Evolutionary conservation across 2,888 invertebrate genomes (phyloP).

Genomic region (Sinelater perroti): DNA sequence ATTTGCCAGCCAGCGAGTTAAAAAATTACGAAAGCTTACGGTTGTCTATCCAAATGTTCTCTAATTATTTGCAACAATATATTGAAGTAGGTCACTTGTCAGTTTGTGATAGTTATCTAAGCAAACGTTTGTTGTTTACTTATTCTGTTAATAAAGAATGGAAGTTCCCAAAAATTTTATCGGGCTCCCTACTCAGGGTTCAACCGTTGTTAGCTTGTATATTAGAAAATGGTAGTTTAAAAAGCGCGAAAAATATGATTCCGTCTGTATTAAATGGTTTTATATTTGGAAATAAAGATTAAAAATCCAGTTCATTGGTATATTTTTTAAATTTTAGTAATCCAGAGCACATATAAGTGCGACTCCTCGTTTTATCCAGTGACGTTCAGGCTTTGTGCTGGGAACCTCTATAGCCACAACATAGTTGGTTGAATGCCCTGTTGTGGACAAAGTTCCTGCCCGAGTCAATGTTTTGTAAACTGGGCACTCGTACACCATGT

Average conservation of each 20-base stretch:
- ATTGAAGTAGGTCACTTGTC: constrained; percentile 80
- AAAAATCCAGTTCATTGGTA: too few relatives aligned
- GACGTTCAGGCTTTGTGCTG: constrained; percentile 63
- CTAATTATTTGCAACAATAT: constrained; percentile 68
- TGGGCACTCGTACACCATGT: constrained; percentile 67
- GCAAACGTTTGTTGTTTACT: constrained; percentile 78
- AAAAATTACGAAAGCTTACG: constrained; percentile 72
- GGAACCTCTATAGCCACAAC: constrained; percentile 70
- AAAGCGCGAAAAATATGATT: constrained; percentile 24
- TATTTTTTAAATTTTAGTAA: constrained; percentile 60
- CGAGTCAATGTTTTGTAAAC: constrained; percentile 72
- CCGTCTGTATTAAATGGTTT: not conserved
- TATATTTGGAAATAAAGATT: too few relatives aligned
- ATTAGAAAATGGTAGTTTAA: constrained; percentile 69
- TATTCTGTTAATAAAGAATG: constrained; percentile 68
- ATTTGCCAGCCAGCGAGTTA: constrained; percentile 70
- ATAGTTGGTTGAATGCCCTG: constrained; percentile 76
- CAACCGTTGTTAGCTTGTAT: constrained; percentile 77
- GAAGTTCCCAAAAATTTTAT: constrained; percentile 73
- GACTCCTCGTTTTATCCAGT: constrained; percentile 72
- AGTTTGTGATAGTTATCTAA: constrained; percentile 75
- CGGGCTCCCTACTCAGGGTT: constrained; percentile 78
- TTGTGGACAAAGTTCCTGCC: constrained; percentile 72
- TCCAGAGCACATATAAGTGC: constrained; percentile 67
- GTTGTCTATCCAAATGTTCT: constrained; percentile 78